Evolutionary conservation across 2,113 vertebrate species (phyloP).

Genomic region (Arenaria interpres): DNA sequence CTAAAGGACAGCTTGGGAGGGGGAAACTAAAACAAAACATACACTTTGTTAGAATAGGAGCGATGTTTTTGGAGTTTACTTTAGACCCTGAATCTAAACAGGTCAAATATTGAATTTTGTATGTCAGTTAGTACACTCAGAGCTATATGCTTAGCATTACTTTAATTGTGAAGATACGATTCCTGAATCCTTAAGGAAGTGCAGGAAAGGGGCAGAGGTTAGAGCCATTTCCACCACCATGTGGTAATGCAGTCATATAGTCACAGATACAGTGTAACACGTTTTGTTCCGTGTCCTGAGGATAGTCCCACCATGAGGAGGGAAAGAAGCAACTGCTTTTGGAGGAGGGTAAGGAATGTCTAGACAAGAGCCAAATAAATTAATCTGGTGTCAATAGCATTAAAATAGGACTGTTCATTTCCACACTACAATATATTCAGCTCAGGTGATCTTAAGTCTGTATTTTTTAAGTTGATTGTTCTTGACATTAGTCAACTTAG

Average conservation of each 20-base stretch:
- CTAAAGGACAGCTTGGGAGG: neutral
- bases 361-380: neutral
- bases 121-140: neutral
- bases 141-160: neutral
- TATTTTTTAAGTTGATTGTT: neutral
- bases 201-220: neutral
- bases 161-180: neutral
- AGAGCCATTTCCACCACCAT: neutral
- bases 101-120: neutral
- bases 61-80: neutral
- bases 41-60: neutral
- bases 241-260: no score
- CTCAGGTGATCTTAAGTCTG: neutral
- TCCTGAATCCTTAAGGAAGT: neutral
- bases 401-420: neutral
- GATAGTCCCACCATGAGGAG: neutral
- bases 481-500: neutral
- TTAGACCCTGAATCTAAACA: neutral
- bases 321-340: neutral
- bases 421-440: neutral
- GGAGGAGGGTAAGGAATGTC: neutral
- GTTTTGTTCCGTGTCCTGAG: neutral
- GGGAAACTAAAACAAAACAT: neutral
- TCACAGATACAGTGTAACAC: neutral
- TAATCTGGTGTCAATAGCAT: neutral